Evolutionary conservation across 2,888 invertebrate genomes (phyloP).

Genomic region (Dermolepida albohirtum): DNA sequence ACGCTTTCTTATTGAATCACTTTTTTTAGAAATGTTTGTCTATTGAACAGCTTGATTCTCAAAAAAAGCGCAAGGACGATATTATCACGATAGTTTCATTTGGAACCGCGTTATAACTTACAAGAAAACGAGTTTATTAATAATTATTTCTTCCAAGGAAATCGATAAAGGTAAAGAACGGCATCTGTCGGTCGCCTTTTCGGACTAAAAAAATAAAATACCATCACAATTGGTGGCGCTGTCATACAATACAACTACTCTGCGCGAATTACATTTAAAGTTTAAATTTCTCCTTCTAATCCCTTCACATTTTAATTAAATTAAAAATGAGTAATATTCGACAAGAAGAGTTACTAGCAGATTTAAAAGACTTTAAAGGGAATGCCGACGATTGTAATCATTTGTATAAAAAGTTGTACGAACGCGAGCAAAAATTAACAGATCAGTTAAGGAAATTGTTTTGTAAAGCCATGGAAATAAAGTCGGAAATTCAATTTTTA

Average conservation of each 20-base stretch:
- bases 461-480: constrained; percentile 31
- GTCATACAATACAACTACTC: neutral
- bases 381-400: constrained; percentile 9
- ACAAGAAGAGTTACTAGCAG: neutral
- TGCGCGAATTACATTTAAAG: neutral
- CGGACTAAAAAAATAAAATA: neutral
- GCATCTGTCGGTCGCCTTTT: neutral
- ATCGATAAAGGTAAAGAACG: constrained; percentile 35
- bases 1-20: no score
- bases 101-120: constrained; percentile 38
- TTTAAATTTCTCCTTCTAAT: neutral
- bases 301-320: neutral
- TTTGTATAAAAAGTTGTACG: constrained; percentile 36
- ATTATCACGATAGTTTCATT: constrained; percentile 40
- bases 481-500: constrained; percentile 26
- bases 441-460: constrained; percentile 42
- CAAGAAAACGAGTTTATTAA: constrained; percentile 40
- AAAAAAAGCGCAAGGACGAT: constrained; percentile 16
- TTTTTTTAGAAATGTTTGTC: no score
- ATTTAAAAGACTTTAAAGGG: constrained; percentile 1
- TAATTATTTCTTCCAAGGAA: constrained; percentile 40
- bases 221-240: neutral
- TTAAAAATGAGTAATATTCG: neutral
- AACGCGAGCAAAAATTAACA: constrained; percentile 24
- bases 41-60: no score